Base-by-base conservation (phyloP, 2,797 vertebrate species). In the Chromobotia macracanthus region DNA sequence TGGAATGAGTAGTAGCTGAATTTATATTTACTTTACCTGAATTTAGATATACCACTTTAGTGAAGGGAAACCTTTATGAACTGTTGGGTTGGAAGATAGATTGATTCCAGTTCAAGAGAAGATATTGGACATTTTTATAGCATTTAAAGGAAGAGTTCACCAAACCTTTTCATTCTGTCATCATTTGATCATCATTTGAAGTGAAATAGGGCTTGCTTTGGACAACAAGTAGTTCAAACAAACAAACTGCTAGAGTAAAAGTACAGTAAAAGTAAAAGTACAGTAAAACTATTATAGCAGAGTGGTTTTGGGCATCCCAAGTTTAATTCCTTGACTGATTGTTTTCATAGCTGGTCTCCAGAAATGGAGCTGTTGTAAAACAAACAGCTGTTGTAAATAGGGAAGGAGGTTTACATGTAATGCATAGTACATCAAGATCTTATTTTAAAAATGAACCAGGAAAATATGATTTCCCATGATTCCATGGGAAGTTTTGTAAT, bases 1-100 rank as follows among this genome's bases (percentile, higher is more conserved):
- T 58, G 63, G 25, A 61, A 65, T 64, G 60, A 72, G 69, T n/a
- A 19, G 25, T 70, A 12, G 56, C 19, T 5, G 50, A 69, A 69
- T n/a, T n/a, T n/a, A n/a, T n/a, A n/a, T n/a, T n/a, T n/a, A n/a
- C n/a, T n/a, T n/a, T n/a, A n/a, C n/a, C n/a, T n/a, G n/a, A n/a
- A n/a, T 77, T 60, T 5, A 68, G 75, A 63, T 63, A 55, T 38
- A 16, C 50, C 3, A 25, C 50, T 76, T 11, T 44, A 53, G 19
- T 6, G 10, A 67, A 67, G n/a, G 55, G 6, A 11, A 18, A 44
- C 50, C 38, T 44, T 3, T 2, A 5, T 53, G 16, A 16, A 21
- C 23, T n/a, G n/a, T n/a, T n/a, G n/a, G n/a, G n/a, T n/a, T 46
- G 51, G 18, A 5, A 7, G 55, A 15, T 25, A 1, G 15, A 67